These are phyloP conservation scores for Prietella phreatophila DNA, from an alignment of 2,113 vertebrate species.

Conservation along the genomic window DNA sequence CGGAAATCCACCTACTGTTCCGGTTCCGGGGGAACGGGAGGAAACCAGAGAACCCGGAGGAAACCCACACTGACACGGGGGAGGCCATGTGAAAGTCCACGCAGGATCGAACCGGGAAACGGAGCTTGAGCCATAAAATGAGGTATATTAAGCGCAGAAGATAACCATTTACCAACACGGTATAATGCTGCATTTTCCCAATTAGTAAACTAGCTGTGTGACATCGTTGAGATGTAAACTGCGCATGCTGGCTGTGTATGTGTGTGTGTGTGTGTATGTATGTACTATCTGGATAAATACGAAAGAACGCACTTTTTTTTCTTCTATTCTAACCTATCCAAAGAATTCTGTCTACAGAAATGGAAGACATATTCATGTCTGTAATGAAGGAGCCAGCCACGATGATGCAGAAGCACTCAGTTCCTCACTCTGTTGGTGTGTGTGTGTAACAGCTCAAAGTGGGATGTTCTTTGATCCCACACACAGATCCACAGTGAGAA, in stretches of 20 bases:
- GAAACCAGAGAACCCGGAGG: neutral
- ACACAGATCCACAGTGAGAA: neutral
- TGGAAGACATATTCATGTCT: conserved; percentile 42
- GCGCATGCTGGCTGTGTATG: neutral
- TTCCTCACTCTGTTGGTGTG: no score
- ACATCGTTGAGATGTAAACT: neutral
- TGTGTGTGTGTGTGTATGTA: neutral
- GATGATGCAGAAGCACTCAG: neutral
- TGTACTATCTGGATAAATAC: neutral
- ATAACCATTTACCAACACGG: neutral
- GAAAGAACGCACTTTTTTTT: neutral
- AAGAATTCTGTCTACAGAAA: conserved; percentile 36
- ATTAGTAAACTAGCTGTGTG: neutral
- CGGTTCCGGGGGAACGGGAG: no score
- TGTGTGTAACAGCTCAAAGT: neutral
- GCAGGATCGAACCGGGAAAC: neutral
- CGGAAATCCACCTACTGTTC: neutral
- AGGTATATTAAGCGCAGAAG: neutral
- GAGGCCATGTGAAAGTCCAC: neutral
- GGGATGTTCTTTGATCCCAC: neutral
- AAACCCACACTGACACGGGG: neutral
- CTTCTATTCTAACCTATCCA: conserved; percentile 24
- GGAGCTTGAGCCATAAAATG: neutral
- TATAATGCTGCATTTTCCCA: neutral
- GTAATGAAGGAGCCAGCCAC: neutral